Conservation (phyloP, 2,113 vertebrate genomes). For the Penelope pileata region DNA sequence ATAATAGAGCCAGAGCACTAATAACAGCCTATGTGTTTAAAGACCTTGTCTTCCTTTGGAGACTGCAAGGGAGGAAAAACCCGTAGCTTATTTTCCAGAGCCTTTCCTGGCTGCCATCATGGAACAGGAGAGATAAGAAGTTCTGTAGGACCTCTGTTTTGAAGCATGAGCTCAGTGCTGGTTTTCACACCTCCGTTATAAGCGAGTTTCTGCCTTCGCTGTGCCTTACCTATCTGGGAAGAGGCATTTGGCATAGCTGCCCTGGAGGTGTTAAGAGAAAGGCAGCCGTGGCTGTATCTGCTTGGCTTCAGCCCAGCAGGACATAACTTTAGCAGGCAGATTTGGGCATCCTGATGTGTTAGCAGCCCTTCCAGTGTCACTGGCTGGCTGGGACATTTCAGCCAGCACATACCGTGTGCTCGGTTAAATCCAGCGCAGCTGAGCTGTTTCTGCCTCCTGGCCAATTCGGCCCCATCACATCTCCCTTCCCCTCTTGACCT, state of each 20-base stretch:
- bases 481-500: neutral
- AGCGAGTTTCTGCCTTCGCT: neutral
- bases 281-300: neutral
- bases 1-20: neutral
- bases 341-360: neutral
- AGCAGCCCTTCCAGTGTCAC: neutral
- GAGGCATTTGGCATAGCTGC: neutral
- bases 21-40: neutral
- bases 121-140: neutral
- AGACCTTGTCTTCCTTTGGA: neutral
- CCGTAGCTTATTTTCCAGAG: neutral
- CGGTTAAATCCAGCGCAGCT: rapidly evolving
- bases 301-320: neutral
- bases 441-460: neutral
- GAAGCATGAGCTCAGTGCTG: neutral
- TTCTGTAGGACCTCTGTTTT: neutral
- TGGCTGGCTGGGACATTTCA: neutral
- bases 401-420: neutral
- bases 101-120: neutral
- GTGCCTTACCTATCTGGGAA: neutral
- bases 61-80: neutral
- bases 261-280: neutral
- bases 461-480: rapidly evolving
- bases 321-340: neutral
- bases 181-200: neutral